Conservation (phyloP, 2,888 invertebrate genomes). For the Trissoscelio sp. region DNA sequence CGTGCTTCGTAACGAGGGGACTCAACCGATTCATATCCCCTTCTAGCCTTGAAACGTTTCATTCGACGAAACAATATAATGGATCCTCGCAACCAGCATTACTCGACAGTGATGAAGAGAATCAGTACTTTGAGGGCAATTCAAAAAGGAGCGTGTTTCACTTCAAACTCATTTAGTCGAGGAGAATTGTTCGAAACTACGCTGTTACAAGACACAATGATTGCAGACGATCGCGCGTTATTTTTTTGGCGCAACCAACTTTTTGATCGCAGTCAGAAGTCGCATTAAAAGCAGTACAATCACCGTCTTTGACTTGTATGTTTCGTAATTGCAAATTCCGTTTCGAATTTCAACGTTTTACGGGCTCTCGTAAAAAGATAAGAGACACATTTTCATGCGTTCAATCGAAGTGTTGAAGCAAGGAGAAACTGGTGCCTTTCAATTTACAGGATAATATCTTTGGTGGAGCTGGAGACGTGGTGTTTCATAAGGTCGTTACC, state of each 20-base stretch:
- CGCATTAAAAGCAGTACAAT: too few relatives aligned
- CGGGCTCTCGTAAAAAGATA: not conserved
- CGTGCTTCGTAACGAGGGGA: constrained; percentile 75
- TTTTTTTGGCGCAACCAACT: constrained; percentile 45
- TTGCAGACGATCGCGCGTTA: constrained; percentile 44
- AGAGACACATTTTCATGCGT: not conserved
- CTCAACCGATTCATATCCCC: constrained; percentile 71
- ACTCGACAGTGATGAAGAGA: constrained; percentile 66
- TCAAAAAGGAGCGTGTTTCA: constrained; percentile 65
- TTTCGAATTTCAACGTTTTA: not conserved
- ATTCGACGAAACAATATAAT: constrained; percentile 72
- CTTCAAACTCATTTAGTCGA: constrained; percentile 67
- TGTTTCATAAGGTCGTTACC: constrained; percentile 80
- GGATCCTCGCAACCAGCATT: constrained; percentile 69
- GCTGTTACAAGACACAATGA: constrained; percentile 60
- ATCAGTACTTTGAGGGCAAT: constrained; percentile 66
- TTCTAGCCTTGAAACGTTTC: constrained; percentile 71
- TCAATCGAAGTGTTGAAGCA: constrained; percentile 12
- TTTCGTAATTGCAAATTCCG: constrained; percentile 6
- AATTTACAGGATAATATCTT: constrained; percentile 79
- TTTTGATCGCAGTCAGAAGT: constrained; percentile 19
- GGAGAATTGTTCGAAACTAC: constrained; percentile 61
- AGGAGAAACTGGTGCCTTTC: constrained; percentile 73
- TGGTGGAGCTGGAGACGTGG: constrained; percentile 72
- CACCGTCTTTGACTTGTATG: too few relatives aligned